These are phyloP conservation scores for Psilopogon haemacephalus DNA, from an alignment of 2,113 vertebrate genomes.

Conservation along the genomic window DNA sequence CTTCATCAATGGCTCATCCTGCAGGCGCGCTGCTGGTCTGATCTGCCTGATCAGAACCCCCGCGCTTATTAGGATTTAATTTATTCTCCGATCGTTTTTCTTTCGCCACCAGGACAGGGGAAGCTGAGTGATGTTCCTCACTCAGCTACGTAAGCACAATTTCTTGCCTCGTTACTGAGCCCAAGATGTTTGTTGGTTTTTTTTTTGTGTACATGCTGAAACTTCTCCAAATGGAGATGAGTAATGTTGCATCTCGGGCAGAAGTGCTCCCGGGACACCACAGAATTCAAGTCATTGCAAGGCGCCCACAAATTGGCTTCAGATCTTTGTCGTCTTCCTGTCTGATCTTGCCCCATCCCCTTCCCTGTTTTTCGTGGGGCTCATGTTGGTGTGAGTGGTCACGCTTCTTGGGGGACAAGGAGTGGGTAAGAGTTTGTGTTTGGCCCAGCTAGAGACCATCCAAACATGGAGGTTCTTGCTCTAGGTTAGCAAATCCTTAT, in stretches of 20 bases:
- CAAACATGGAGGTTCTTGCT: neutral
- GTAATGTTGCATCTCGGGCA: neutral
- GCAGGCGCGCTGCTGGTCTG: slow-evolving; percentile 6
- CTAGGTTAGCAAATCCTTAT: neutral
- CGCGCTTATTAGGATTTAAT: slow-evolving; percentile 63
- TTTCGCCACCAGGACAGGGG: neutral
- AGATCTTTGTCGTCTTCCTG: neutral
- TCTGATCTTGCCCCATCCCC: neutral
- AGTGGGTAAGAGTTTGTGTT: neutral
- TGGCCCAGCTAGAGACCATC: neutral
- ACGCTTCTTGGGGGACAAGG: accelerated
- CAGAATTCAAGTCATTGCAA: slow-evolving; percentile 14
- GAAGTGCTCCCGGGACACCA: neutral
- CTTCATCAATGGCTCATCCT: slow-evolving; percentile 62
- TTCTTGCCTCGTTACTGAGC: slow-evolving; percentile 64
- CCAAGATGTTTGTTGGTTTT: too few relatives aligned
- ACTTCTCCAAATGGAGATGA: slow-evolving; percentile 47
- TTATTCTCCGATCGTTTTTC: slow-evolving; percentile 54
- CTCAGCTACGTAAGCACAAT: slow-evolving; percentile 55
- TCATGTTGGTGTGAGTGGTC: neutral
- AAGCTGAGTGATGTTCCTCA: slow-evolving; percentile 48
- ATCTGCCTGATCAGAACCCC: slow-evolving; percentile 37
- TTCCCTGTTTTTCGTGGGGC: neutral
- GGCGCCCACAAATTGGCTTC: neutral
- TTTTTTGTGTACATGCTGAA: slow-evolving; percentile 43